These are phyloP conservation scores for Datnioides undecimradiatus DNA, from an alignment of 2,113 vertebrate species.

Conservation along the genomic window DNA sequence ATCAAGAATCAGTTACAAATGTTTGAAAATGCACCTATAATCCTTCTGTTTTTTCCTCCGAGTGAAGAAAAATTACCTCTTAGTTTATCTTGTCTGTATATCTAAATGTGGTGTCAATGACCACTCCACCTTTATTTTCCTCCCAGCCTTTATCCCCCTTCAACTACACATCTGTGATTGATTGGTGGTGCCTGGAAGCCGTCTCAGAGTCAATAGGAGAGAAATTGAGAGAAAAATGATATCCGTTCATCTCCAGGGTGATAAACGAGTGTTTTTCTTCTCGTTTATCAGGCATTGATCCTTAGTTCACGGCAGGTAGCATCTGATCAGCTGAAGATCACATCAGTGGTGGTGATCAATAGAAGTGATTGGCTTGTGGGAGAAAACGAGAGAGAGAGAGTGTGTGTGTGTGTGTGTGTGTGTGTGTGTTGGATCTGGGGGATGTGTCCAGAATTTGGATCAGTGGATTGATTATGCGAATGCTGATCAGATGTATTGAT, in stretches of 20 bases:
- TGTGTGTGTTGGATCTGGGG: conserved; percentile 47
- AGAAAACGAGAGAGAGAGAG: conserved; percentile 10
- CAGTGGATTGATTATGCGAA: conserved; percentile 76
- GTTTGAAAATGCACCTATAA: neutral
- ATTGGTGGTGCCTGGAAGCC: conserved; percentile 70
- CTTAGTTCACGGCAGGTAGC: conserved; percentile 78
- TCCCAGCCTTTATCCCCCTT: conserved; percentile 65
- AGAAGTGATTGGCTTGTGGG: conserved; percentile 73
- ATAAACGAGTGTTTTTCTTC: conserved; percentile 84
- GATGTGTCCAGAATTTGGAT: conserved; percentile 79
- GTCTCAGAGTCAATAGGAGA: conserved; percentile 77
- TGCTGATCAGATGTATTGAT: conserved; percentile 79
- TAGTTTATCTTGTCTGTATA: conserved; percentile 55
- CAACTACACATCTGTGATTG: conserved; percentile 78
- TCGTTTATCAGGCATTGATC: conserved; percentile 83
- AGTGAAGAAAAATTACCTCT: conserved; percentile 35
- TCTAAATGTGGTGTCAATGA: conserved; percentile 70
- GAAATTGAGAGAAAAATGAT: conserved; percentile 83
- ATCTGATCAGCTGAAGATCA: conserved; percentile 83
- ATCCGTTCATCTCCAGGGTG: conserved; percentile 80
- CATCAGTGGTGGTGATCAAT: conserved; percentile 81
- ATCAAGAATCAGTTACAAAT: neutral
- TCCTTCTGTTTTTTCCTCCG: neutral
- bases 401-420: conserved; percentile 31
- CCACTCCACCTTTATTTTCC: conserved; percentile 63